Conservation (phyloP, 2,113 vertebrate genomes). For the Callocephalon fimbriatum region DNA sequence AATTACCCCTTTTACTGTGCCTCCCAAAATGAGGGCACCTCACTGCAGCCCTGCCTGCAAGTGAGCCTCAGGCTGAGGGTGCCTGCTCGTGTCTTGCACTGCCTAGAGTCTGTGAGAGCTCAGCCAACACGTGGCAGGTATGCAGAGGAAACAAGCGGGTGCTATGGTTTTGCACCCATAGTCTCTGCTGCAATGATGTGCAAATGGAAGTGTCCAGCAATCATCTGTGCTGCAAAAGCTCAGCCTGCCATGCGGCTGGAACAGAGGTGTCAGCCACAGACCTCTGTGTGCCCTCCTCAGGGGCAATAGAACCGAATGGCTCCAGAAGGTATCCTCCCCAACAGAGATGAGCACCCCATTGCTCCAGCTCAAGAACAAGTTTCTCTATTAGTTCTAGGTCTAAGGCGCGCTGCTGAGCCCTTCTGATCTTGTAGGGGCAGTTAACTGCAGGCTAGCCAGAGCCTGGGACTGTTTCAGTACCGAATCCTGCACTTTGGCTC, state of each 20-base stretch:
- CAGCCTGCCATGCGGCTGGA: not conserved
- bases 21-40: not conserved
- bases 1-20: not conserved
- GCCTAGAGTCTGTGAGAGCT: fast-evolving
- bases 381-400: not conserved
- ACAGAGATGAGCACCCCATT: not conserved
- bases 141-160: fast-evolving
- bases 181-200: not conserved
- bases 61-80: fast-evolving
- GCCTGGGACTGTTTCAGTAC: not conserved
- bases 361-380: not conserved
- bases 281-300: fast-evolving
- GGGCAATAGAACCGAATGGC: fast-evolving
- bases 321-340: not conserved
- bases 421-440: not conserved
- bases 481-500: not conserved
- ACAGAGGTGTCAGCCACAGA: not conserved
- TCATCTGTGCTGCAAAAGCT: not conserved
- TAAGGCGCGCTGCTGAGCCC: not conserved
- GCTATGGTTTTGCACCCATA: fast-evolving
- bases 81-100: fast-evolving
- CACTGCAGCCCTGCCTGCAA: not conserved
- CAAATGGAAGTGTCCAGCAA: fast-evolving
- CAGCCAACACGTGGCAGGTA: fast-evolving
- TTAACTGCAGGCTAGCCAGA: not conserved